phyloP scores from a whole-genome alignment of 1,140 invertebrate species.

The Papilio glaucus region DNA sequence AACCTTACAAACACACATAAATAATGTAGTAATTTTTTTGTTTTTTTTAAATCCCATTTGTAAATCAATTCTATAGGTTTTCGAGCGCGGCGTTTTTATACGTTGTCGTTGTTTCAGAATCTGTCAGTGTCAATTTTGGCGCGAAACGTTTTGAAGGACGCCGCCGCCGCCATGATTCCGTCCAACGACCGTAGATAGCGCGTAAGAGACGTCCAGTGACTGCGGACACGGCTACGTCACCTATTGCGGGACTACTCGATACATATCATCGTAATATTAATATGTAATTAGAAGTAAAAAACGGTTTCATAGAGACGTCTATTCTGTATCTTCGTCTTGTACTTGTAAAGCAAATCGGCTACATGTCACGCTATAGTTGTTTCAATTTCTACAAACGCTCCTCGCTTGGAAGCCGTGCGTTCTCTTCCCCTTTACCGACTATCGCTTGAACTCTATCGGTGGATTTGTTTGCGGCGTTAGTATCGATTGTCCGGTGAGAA shows the following conservation, averaged over 20 bases:
- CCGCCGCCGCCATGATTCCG: constrained; percentile 79
- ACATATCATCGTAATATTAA: constrained; percentile 83
- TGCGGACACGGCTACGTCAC: constrained; percentile 81
- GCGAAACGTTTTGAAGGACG: constrained; percentile 51
- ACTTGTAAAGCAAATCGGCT: constrained; percentile 77
- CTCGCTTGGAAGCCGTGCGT: constrained; percentile 55
- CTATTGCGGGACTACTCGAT: constrained; percentile 83
- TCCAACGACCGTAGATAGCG: constrained; percentile 81
- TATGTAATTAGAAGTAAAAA: constrained; percentile 79
- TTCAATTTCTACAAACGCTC: constrained; percentile 56
- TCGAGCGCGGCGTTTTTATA: not conserved
- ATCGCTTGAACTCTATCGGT: constrained; percentile 58
- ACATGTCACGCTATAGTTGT: constrained; percentile 74
- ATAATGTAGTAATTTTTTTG: not conserved
- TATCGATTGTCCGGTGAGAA: not conserved
- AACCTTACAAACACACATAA: constrained; percentile 50
- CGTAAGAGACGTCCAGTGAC: constrained; percentile 82
- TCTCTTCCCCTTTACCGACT: constrained; percentile 49
- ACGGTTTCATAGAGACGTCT: constrained; percentile 82
- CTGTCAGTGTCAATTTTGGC: constrained; percentile 5
- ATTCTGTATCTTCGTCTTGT: constrained; percentile 80
- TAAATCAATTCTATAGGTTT: not conserved
- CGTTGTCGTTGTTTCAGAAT: not conserved
- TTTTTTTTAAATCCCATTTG: not conserved
- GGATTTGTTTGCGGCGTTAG: constrained; percentile 28